A percentile compares a stretch with the other conserved stretches of the same genome.
phyloP scores from a whole-genome alignment of 2,113 vertebrate genomes.

The Paedocypris sp. region DNA sequence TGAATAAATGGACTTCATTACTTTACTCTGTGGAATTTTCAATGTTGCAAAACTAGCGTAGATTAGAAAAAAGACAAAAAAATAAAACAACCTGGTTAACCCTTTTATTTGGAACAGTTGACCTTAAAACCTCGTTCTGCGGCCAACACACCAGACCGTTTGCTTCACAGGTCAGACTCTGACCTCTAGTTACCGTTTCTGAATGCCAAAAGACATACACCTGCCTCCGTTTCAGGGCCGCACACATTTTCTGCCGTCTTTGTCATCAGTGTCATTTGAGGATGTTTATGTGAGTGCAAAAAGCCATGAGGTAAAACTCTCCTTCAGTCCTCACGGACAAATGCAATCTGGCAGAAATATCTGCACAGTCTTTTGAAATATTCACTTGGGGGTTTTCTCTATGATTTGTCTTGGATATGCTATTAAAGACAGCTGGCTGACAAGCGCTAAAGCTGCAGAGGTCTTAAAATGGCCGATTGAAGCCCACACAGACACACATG shows the following conservation, averaged over 20 bases:
- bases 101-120: too few relatives aligned
- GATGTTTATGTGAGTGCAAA: neutral
- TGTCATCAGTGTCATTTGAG: constrained; percentile 24
- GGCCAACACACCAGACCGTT: neutral
- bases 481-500: constrained; percentile 19
- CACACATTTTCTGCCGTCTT: neutral
- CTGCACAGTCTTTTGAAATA: constrained; percentile 45
- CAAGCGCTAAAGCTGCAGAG: neutral
- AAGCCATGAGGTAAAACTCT: neutral
- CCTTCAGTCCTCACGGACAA: neutral
- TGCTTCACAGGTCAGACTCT: constrained; percentile 23
- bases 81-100: too few relatives aligned
- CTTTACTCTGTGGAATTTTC: too few relatives aligned
- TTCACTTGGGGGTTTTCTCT: constrained; percentile 35
- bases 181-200: constrained; percentile 15
- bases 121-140: neutral
- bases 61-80: too few relatives aligned
- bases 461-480: neutral
- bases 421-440: constrained; percentile 27
- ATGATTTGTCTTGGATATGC: constrained; percentile 15
- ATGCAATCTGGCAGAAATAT: constrained; percentile 33
- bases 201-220: constrained; percentile 18
- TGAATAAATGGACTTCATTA: too few relatives aligned
- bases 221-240: constrained; percentile 14
- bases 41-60: too few relatives aligned